A percentile compares a stretch with the other conserved stretches of the same genome.
These are phyloP conservation scores for Myotis lucifugus DNA, from an alignment of 2,113 vertebrate genomes.

Conservation along the genomic window DNA sequence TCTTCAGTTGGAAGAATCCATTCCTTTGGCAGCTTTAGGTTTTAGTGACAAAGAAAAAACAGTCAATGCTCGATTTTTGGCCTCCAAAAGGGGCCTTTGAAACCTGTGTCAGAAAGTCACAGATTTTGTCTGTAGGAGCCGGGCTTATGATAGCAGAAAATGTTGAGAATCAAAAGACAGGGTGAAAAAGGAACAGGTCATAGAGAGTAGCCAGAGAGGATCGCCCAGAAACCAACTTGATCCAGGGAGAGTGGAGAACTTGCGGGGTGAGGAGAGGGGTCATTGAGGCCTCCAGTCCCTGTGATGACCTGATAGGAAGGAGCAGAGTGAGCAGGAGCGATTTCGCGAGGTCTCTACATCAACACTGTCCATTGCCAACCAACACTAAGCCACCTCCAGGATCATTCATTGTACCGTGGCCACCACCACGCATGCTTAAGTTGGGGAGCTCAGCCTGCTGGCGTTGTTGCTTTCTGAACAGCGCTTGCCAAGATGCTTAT, in stretches of 20 bases:
- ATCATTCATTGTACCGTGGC: fast-evolving
- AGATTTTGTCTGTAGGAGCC: neutral
- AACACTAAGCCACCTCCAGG: neutral
- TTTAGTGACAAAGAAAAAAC: neutral
- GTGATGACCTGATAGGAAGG: neutral
- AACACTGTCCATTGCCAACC: neutral
- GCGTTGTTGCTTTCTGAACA: neutral
- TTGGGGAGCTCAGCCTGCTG: neutral
- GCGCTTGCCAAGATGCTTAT: neutral
- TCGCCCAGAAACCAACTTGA: neutral
- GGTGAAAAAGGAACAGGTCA: neutral
- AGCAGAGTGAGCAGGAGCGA: neutral
- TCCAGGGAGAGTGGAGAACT: neutral
- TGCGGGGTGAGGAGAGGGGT: neutral
- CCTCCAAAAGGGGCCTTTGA: neutral
- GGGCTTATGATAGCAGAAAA: neutral
- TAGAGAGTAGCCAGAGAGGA: neutral
- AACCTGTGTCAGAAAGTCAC: neutral
- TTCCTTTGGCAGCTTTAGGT: neutral
- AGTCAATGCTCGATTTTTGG: neutral
- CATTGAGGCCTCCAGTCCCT: fast-evolving
- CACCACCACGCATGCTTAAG: fast-evolving
- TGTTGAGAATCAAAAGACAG: neutral
- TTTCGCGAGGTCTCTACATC: neutral
- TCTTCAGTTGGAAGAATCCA: neutral